phyloP scores from a whole-genome alignment of 1,140 invertebrate genomes.

The Scaptomyza hsui region DNA sequence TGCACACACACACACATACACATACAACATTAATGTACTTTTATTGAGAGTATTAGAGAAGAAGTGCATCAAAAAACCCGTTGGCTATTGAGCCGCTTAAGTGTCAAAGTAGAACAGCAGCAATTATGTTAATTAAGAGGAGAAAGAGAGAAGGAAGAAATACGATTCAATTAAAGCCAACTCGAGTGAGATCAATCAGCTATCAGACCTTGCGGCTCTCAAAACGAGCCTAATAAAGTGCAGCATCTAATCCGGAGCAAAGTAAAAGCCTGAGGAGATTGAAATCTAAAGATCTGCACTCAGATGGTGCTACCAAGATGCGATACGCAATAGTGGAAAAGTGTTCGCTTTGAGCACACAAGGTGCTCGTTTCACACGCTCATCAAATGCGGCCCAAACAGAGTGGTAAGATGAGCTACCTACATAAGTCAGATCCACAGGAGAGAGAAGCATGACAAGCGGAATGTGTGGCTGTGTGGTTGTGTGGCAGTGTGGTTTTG shows the following conservation, averaged over 20 bases:
- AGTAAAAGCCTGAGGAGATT: constrained; percentile 62
- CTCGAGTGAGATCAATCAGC: constrained; percentile 65
- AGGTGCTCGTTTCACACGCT: constrained; percentile 78
- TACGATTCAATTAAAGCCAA: constrained; percentile 78
- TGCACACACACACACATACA: constrained; percentile 57
- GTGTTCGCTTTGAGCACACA: constrained; percentile 44
- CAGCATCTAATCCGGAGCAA: constrained; percentile 33
- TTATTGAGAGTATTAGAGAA: constrained; percentile 9
- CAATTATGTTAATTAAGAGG: constrained; percentile 70
- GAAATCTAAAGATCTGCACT: constrained; percentile 34
- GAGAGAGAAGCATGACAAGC: constrained; percentile 64
- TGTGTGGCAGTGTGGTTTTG: constrained; percentile 23
- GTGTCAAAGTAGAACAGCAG: constrained; percentile 28
- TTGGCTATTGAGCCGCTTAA: constrained; percentile 22
- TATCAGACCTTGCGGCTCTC: constrained; percentile 33
- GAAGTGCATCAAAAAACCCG: constrained; percentile 26
- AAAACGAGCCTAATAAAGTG: constrained; percentile 21
- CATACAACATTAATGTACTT: constrained; percentile 48
- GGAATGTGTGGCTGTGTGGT: constrained; percentile 50
- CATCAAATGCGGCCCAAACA: constrained; percentile 61
- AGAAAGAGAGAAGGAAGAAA: constrained; percentile 4
- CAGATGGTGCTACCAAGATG: constrained; percentile 61
- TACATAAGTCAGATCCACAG: constrained; percentile 1
- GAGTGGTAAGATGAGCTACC: constrained; percentile 41
- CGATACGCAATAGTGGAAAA: constrained; percentile 45